Base-by-base conservation (phyloP, 2,888 invertebrate genomes). In the Protophormia terraenovae region DNA sequence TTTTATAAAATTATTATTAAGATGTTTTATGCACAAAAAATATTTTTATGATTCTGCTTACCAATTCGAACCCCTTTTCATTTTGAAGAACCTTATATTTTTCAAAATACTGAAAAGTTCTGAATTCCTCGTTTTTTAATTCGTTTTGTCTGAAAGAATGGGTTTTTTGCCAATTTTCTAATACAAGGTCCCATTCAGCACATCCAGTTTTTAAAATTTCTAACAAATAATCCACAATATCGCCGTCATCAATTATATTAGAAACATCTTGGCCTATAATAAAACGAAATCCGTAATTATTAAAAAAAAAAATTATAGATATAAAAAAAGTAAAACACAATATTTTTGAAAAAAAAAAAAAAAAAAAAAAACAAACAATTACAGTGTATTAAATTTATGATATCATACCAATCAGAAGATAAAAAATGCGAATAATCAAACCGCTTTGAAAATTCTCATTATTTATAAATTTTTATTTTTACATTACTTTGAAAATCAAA, bases 41-140 rank as follows among this genome's bases (percentile, higher is more conserved):
- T n/a, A n/a, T n/a, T n/a, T 32, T 27, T 12, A 1, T 10, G 0
- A 1, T 8, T 24, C 10, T 12, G 3, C 66, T 66, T 67, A 83
- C 83, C 72, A 83, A 53, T 58, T 83, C 77, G 24, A 67, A 78
- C 38, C 50, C 67, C 3, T 67, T 72, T 60, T 83, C 72, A 53
- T 78, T 22, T 19, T 72, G 58, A 6, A 83, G 29, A 0, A 83
- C 77, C n/a, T 78, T 78, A 41, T 78, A 83, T 32, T 78, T 83
- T 41, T 79, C 53, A 14, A 79, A 38, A 45, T 84, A 84, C 0
- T 79, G 69, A 1, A 45, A 32, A n/a, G 67, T 24, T 14, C 32
- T 29, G 19, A 84, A 14, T 35, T 79, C 73, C 38, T 50, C 50
- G 38, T 72, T 75, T 50, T 69, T 50, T 3, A 84, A 62, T 69